Evolutionary conservation across 2,797 vertebrate genomes (phyloP).

Genomic region (Eurystomus glaucurus): DNA sequence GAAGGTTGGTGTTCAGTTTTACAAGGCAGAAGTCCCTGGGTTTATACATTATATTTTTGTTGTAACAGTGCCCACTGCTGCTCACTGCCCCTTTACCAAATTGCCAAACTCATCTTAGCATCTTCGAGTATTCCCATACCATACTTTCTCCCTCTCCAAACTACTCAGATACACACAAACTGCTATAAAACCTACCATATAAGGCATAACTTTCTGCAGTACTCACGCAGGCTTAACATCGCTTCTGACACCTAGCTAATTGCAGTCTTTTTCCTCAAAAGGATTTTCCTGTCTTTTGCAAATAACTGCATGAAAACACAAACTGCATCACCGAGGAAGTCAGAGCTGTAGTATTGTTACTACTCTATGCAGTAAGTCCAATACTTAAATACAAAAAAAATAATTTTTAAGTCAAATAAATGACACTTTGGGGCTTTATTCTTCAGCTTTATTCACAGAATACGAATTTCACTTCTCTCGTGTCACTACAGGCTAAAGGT

Average conservation of each 20-base stretch:
- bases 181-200: neutral
- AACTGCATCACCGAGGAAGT: neutral
- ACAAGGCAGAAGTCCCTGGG: neutral
- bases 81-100: neutral
- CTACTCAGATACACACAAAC: neutral
- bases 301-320: neutral
- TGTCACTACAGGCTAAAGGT: neutral
- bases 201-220: neutral
- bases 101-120: neutral
- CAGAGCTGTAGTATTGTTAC: neutral
- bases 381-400: neutral
- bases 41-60: neutral
- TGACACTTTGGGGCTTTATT: neutral
- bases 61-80: neutral
- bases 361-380: neutral
- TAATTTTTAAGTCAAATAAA: neutral
- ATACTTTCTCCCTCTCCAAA: neutral
- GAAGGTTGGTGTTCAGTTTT: neutral
- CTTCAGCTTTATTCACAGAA: neutral
- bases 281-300: neutral
- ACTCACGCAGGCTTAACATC: neutral
- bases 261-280: neutral
- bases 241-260: neutral
- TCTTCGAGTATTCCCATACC: neutral
- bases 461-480: neutral